Base-by-base conservation (phyloP, 2,888 invertebrate species). In the Leptinotarsa juncta region DNA sequence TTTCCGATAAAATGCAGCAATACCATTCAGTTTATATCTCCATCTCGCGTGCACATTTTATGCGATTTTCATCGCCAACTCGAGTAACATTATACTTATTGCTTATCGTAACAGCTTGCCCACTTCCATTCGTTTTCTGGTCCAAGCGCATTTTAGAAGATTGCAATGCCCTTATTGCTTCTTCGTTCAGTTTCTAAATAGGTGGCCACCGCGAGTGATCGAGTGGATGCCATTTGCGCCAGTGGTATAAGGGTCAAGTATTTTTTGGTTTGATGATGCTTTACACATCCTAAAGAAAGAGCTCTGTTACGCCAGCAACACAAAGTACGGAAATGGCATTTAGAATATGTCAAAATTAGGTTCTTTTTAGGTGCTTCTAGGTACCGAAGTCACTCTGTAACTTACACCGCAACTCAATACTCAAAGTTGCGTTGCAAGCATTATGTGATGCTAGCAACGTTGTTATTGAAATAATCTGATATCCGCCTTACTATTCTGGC, bases 41-140 rank as follows among this genome's bases (percentile, higher is more conserved):
- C 57, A 57, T 57, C 48, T 26, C 48, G 48, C 69, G 50, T 57
- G 69, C 57, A 20, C 50, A 20, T 69, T 67, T 69, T 69, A 69
- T 69, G 57, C 18, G n/a, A 23, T 68, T 32, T 57, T 69, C 69
- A 55, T 55, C 18, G 69, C 60, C 55, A 26, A 23, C 50, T 57
- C 16, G 65, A 55, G 70, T 72, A 65, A 76, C 71, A 73, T 76
- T 73, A 76, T 65, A 76, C 68, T 73, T 73, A 69, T 65, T 48
- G 71, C 68, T 71, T 71, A 50, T 57, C 48, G 70, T 66, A 73
- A 76, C 73, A 69, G 76, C 71, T 72, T 72, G 72, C 67, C 60
- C 68, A 73, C 71, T 73, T 67, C 62, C 23, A n/a, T 67, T 67
- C 67, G 72, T 49, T 72, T 71, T 66, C 65, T 71, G 42, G 67